Percentiles rank a stretch among this genome's conserved stretches.
These are phyloP conservation scores for Zoanthus sociatus DNA, from an alignment of 92 coral and sea anemone species.

Conservation along the genomic window DNA sequence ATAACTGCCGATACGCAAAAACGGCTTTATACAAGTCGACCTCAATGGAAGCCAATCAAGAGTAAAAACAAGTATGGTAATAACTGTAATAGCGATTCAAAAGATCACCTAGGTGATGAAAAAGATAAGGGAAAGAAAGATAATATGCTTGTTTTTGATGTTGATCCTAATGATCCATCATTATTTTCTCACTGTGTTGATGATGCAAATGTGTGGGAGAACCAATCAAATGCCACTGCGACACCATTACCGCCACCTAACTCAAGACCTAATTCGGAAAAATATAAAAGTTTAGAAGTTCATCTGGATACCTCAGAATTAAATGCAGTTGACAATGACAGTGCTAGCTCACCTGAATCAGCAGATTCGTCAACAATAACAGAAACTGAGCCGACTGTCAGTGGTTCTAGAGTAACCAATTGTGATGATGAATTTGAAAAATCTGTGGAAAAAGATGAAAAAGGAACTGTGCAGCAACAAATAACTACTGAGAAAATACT, in stretches of 20 bases:
- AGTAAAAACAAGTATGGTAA: not conserved
- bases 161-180: slow-evolving; percentile 81
- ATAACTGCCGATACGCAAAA: slow-evolving; percentile 48
- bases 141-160: slow-evolving; percentile 75
- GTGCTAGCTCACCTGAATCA: slow-evolving; percentile 5
- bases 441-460: slow-evolving; percentile 11
- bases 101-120: not conserved
- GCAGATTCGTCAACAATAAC: slow-evolving; percentile 9
- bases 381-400: not conserved
- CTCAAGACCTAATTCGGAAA: slow-evolving; percentile 75
- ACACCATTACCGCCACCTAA: slow-evolving; percentile 88
- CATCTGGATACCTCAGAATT: slow-evolving; percentile 10
- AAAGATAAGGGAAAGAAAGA: slow-evolving; percentile 38
- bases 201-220: slow-evolving; percentile 29
- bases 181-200: slow-evolving; percentile 72
- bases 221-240: slow-evolving; percentile 14
- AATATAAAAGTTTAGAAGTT: slow-evolving; percentile 30
- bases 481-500: slow-evolving; percentile 28
- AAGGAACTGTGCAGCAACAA: slow-evolving; percentile 11
- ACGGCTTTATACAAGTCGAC: slow-evolving; percentile 52
- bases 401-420: not conserved
- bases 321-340: slow-evolving; percentile 24
- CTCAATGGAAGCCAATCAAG: slow-evolving; percentile 30
- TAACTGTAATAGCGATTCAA: not conserved
- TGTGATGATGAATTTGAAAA: slow-evolving; percentile 12